These are phyloP conservation scores for Melanotaenia duboulayi DNA, from an alignment of 2,113 vertebrate genomes.

Conservation along the genomic window DNA sequence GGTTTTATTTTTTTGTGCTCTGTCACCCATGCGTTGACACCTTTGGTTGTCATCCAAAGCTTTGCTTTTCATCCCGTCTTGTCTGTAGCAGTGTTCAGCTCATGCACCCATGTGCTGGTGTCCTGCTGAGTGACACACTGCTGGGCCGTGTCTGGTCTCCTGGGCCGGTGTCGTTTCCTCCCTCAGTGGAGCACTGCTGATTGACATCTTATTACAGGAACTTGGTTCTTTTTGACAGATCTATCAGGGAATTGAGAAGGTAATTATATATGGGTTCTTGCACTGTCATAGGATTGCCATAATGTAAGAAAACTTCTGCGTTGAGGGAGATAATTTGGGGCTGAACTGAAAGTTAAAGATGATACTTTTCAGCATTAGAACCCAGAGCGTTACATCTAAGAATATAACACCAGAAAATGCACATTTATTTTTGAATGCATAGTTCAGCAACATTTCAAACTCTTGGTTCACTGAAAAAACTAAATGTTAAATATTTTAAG, in stretches of 20 bases:
- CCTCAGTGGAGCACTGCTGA: constrained; percentile 36
- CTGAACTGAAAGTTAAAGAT: background rate
- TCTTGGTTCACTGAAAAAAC: background rate
- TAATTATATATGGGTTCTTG: constrained; percentile 45
- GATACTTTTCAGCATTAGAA: background rate
- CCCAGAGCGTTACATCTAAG: background rate
- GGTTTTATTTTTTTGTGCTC: constrained; percentile 21
- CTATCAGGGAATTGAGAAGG: constrained; percentile 37
- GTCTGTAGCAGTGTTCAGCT: constrained; percentile 5
- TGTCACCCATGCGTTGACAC: constrained; percentile 14
- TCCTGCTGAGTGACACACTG: constrained; percentile 39
- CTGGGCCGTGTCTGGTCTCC: constrained; percentile 20
- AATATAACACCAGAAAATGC: background rate
- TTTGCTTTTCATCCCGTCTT: constrained; percentile 16
- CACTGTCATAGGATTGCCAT: constrained; percentile 7
- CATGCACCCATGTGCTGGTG: background rate
- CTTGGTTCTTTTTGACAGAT: constrained; percentile 45
- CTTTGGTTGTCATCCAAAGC: constrained; percentile 8
- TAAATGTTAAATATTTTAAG: background rate
- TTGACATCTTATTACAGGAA: constrained; percentile 65
- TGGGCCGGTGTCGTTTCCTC: constrained; percentile 25
- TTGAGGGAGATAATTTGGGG: background rate
- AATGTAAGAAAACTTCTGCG: background rate
- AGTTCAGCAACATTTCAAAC: background rate
- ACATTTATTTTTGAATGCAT: background rate